Evolutionary conservation across 2,888 invertebrate genomes (phyloP).

Genomic region (Cistogaster globosa): DNA sequence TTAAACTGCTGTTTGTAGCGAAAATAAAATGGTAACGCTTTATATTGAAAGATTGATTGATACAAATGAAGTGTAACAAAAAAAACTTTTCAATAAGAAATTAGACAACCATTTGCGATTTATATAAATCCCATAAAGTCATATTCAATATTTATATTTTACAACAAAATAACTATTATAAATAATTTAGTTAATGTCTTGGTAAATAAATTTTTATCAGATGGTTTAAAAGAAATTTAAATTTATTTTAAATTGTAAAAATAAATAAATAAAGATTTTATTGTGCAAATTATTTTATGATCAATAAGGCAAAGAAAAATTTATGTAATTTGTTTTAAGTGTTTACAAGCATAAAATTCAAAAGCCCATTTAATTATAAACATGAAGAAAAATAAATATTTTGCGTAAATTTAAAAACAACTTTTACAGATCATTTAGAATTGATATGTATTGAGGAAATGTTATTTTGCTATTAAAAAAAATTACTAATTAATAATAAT

Average conservation of each 20-base stretch:
- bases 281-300: conserved; percentile 28
- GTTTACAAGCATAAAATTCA: conserved; percentile 29
- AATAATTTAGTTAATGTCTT: conserved; percentile 62
- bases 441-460: conserved; percentile 27
- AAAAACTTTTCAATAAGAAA: conserved; percentile 62
- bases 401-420: conserved; percentile 22
- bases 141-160: conserved; percentile 9
- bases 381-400: conserved; percentile 4
- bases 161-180: conserved; percentile 42
- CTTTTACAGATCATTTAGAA: conserved; percentile 11
- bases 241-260: conserved; percentile 22
- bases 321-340: neutral
- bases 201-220: conserved; percentile 43
- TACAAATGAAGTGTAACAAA: conserved; percentile 73
- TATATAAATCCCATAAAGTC: neutral
- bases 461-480: neutral
- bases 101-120: conserved; percentile 25
- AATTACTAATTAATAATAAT: too few relatives aligned
- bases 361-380: conserved; percentile 54
- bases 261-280: conserved; percentile 33
- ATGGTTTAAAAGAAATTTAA: conserved; percentile 28
- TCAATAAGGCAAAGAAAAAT: conserved; percentile 51
- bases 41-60: conserved; percentile 73
- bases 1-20: neutral
- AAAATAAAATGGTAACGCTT: conserved; percentile 65